Percentiles rank a stretch among this genome's conserved stretches.
Evolutionary conservation across 2,113 vertebrate species (phyloP).

Genomic region (Poecilia latipinna): DNA sequence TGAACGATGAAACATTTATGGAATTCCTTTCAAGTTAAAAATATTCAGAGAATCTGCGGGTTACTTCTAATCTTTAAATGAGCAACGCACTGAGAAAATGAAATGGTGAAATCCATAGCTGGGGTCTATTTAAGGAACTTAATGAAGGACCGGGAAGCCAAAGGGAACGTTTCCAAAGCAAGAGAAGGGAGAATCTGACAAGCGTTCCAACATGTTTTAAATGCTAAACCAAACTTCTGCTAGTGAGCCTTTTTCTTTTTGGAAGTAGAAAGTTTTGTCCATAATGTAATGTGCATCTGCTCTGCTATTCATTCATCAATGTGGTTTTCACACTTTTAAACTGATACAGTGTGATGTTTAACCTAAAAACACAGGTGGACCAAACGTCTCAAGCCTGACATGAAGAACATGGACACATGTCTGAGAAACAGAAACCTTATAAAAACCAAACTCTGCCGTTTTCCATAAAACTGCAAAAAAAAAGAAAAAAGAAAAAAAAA

Average conservation of each 20-base stretch:
- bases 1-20: slow-evolving; percentile 69
- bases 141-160: not conserved
- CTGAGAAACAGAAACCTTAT: too few relatives aligned
- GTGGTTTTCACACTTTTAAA: not conserved
- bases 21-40: slow-evolving; percentile 53
- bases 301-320: not conserved
- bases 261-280: slow-evolving; percentile 13
- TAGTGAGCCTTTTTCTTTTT: slow-evolving; percentile 1
- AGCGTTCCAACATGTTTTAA: too few relatives aligned
- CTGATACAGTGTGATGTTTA: too few relatives aligned
- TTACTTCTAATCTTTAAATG: slow-evolving; percentile 21
- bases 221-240: too few relatives aligned
- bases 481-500: too few relatives aligned
- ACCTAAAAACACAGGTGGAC: too few relatives aligned
- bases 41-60: slow-evolving; percentile 48
- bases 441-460: too few relatives aligned
- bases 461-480: too few relatives aligned
- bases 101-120: not conserved
- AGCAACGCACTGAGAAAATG: not conserved
- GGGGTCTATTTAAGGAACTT: not conserved
- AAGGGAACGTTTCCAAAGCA: too few relatives aligned
- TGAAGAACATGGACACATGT: too few relatives aligned
- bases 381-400: too few relatives aligned
- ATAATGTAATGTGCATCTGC: not conserved
- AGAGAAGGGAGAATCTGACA: too few relatives aligned